Evolutionary conservation across 2,797 vertebrate species (phyloP), one percentile per base, ranked within the genome.

Genomic region (Rhinogobio ventralis): DNA sequence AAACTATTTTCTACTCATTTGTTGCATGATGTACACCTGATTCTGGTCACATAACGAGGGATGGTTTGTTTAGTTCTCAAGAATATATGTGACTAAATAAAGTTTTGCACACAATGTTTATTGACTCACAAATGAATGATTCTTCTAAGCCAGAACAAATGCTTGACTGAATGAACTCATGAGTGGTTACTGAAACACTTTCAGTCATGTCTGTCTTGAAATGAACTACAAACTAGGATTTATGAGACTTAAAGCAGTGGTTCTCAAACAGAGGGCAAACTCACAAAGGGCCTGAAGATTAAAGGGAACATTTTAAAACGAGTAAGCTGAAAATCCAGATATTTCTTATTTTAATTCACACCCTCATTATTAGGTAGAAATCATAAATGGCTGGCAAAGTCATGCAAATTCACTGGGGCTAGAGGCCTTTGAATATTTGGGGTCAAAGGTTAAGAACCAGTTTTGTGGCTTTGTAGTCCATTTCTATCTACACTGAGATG

Each of bases 21-120:
- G 14, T 57, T 42, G 1, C 15, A 11, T 10, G 2, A 67, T 80
- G 13, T 68, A 20, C 1, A 28, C 69, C 23, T 30, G 60, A 2
- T 64, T 30, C 14, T 42, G 49, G 53, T 79, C 7, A 14, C 15
- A 15, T 66, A 66, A 51, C 7, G 7, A 75, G 30, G 45, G 30
- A 25, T 1, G 2, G 28, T 51, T 79, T 67, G 30, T 51, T 67
- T 14, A 30, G 5, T 64, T 62, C 11, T 30, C 46, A 74, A 51
- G 71, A 7, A 1, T 33, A 60, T 25, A 72, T 15, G 9, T 57
- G 67, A 60, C 11, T 13, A 42, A 82, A 82, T 72, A 46, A 62
- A 82, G 25, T 46, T 69, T 60, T 73, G 64, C 33, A 23, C 66
- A 71, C 9, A 49, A 55, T 39, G 33, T 25, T 42, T 60, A 77